Evolutionary conservation across 1,140 invertebrate genomes (phyloP).

Genomic region (Amyelois transitella): DNA sequence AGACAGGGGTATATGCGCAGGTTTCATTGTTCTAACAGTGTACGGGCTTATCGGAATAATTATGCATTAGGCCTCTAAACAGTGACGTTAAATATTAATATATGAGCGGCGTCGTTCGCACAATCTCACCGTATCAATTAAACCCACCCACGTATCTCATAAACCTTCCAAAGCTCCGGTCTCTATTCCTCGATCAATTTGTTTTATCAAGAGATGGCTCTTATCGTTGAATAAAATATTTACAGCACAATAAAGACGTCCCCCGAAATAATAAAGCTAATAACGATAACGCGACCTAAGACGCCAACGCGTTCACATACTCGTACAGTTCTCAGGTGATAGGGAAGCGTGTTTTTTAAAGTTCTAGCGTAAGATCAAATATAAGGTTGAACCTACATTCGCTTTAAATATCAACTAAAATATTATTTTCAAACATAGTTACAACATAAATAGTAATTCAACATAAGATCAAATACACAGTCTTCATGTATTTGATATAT

Average conservation of each 20-base stretch:
- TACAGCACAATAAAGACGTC: conserved; percentile 66
- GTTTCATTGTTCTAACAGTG: conserved; percentile 12
- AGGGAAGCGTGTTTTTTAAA: too few relatives aligned
- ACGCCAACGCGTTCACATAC: conserved; percentile 19
- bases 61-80: conserved; percentile 37
- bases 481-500: too few relatives aligned
- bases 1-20: neutral
- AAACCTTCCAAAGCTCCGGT: conserved; percentile 40
- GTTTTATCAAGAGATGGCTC: conserved; percentile 53
- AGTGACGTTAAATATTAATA: conserved; percentile 53
- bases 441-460: too few relatives aligned
- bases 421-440: too few relatives aligned
- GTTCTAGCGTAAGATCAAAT: too few relatives aligned
- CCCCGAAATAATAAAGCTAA: conserved; percentile 61
- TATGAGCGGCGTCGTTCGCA: conserved; percentile 40
- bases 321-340: too few relatives aligned
- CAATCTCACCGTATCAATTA: conserved; percentile 63
- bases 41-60: conserved; percentile 40
- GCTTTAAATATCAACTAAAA: too few relatives aligned
- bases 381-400: too few relatives aligned
- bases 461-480: too few relatives aligned
- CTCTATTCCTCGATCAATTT: conserved; percentile 57
- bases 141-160: conserved; percentile 48
- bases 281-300: conserved; percentile 50
- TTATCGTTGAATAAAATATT: conserved; percentile 68